Percentiles rank a stretch among this genome's conserved stretches.
Evolutionary conservation across 2,113 vertebrate species (phyloP).

Genomic region (Neogale vison): DNA sequence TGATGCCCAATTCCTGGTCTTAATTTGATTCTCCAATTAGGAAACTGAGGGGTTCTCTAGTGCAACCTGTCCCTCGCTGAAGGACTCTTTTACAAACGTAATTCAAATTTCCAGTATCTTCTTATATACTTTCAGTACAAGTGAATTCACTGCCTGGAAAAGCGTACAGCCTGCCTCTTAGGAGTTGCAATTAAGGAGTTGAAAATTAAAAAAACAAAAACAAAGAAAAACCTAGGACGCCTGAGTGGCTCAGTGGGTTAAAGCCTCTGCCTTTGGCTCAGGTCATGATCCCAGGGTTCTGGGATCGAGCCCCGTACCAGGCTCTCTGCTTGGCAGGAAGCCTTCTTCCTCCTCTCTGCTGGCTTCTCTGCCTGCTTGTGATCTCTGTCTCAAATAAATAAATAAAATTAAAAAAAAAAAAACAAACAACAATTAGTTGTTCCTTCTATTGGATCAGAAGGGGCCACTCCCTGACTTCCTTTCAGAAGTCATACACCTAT

Average conservation of each 20-base stretch:
- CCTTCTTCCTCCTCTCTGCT: too few species aligned
- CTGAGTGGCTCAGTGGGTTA: too few species aligned
- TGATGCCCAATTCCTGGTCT: neutral
- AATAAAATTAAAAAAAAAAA: too few species aligned
- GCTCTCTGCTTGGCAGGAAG: too few species aligned
- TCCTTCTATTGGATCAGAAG: conserved; percentile 2
- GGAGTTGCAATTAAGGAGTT: neutral
- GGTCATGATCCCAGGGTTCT: too few species aligned
- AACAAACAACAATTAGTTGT: neutral
- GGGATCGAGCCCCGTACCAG: too few species aligned
- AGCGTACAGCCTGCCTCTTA: neutral
- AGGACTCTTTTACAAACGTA: neutral
- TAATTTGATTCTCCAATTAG: conserved; percentile 47
- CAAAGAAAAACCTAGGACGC: too few species aligned
- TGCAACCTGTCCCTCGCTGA: neutral
- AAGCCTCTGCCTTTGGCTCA: too few species aligned
- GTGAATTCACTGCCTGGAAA: neutral
- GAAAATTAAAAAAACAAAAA: too few species aligned
- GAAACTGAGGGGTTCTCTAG: neutral
- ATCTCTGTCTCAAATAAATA: too few species aligned
- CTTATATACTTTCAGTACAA: neutral
- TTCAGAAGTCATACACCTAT: neutral
- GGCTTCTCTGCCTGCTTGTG: too few species aligned
- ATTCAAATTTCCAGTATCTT: conserved; percentile 42
- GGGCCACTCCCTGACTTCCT: neutral